These are phyloP conservation scores for Hypanus sabinus DNA, from an alignment of 2,113 vertebrate genomes.

Conservation along the genomic window DNA sequence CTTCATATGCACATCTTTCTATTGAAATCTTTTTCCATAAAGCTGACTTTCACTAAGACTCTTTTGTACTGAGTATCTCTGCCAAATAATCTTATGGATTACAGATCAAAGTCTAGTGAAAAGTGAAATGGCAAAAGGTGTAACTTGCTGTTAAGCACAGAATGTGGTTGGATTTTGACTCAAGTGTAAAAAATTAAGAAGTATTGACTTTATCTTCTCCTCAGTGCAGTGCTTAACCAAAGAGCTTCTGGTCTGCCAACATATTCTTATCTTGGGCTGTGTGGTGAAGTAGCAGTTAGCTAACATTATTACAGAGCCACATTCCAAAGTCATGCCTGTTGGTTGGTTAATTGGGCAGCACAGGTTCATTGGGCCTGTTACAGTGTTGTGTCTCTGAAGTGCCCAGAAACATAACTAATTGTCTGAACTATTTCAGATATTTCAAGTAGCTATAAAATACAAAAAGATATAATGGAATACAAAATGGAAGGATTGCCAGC, in stretches of 20 bases:
- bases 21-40: background rate
- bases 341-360: too few relatives aligned
- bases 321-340: too few relatives aligned
- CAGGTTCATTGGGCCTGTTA: too few relatives aligned
- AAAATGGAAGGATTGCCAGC: too few relatives aligned
- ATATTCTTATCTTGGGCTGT: background rate
- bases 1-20: background rate
- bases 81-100: background rate
- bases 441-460: too few relatives aligned
- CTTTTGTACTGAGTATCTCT: background rate
- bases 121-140: background rate
- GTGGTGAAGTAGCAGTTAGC: too few relatives aligned
- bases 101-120: background rate
- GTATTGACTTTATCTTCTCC: background rate
- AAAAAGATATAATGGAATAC: too few relatives aligned
- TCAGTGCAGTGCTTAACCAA: background rate
- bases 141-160: background rate
- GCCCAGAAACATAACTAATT: background rate
- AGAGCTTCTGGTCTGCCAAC: background rate
- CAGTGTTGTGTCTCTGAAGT: too few relatives aligned
- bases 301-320: too few relatives aligned
- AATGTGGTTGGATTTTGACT: background rate
- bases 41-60: background rate
- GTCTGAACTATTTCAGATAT: background rate
- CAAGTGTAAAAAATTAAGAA: background rate